phyloP scores from a whole-genome alignment of 1,140 invertebrate species.

The Stenopsyche tienmushanensis region DNA sequence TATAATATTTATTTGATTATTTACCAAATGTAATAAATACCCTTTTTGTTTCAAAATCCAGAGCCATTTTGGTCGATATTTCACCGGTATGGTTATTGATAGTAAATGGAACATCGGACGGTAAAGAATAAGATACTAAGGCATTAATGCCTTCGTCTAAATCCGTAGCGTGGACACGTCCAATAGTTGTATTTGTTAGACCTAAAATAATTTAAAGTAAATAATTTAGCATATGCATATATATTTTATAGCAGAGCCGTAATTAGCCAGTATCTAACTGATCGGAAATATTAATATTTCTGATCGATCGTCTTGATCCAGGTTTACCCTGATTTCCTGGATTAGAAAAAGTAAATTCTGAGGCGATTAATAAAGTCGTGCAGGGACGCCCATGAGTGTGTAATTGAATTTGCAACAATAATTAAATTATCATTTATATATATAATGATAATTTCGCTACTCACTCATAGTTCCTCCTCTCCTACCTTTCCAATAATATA shows the following conservation, averaged over 20 bases:
- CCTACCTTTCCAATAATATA: no score
- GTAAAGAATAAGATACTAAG: slow-evolving; percentile 68
- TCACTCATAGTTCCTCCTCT: no score
- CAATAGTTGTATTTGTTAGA: slow-evolving; percentile 63
- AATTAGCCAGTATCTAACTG: no score
- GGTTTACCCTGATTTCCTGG: no score
- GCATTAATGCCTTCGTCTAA: slow-evolving; percentile 74
- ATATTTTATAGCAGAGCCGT: not conserved
- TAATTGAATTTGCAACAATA: no score
- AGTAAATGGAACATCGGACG: slow-evolving; percentile 73
- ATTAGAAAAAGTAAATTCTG: no score
- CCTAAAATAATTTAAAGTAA: slow-evolving; percentile 26
- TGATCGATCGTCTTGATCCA: no score
- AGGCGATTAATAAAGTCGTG: no score
- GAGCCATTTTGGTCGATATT: slow-evolving; percentile 70
- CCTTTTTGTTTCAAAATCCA: slow-evolving; percentile 83
- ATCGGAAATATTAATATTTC: no score
- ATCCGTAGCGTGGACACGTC: slow-evolving; percentile 80
- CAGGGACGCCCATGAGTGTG: no score
- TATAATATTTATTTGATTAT: not conserved
- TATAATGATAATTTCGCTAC: no score
- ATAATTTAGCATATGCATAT: not conserved
- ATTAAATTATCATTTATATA: no score
- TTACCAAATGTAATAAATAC: slow-evolving; percentile 49
- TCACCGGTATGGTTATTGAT: slow-evolving; percentile 79